These are phyloP conservation scores for Chionomys nivalis DNA, from an alignment of 2,113 vertebrate species.

Conservation along the genomic window DNA sequence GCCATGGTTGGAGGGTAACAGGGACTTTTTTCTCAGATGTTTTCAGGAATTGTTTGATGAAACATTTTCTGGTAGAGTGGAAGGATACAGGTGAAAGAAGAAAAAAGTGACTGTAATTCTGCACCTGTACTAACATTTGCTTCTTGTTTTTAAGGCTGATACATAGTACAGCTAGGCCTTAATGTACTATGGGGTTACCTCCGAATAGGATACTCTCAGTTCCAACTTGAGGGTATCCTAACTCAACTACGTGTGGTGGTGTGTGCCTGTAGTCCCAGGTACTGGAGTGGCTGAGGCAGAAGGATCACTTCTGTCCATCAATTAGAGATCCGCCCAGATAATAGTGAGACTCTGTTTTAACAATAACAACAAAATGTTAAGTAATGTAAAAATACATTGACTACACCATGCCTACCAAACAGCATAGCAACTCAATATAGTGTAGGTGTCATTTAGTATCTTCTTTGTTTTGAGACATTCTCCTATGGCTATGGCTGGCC, in stretches of 20 bases:
- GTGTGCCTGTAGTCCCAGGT: background rate
- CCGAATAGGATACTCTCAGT: background rate
- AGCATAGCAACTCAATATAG: background rate
- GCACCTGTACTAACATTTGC: background rate
- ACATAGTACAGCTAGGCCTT: background rate
- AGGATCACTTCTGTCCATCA: background rate
- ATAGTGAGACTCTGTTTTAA: background rate
- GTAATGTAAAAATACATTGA: background rate
- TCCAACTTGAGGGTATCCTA: background rate
- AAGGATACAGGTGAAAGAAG: background rate
- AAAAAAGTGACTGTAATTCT: background rate
- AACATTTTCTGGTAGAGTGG: background rate
- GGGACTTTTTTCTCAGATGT: constrained; percentile 48
- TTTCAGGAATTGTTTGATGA: constrained; percentile 45
- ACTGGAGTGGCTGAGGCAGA: background rate
- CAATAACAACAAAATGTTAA: background rate
- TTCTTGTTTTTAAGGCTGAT: background rate
- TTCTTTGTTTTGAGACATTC: background rate
- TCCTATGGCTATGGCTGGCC: background rate
- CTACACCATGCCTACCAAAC: background rate
- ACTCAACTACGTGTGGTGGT: background rate
- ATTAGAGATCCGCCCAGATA: background rate
- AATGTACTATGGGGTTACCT: background rate
- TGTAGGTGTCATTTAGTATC: background rate
- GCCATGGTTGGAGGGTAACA: background rate